A percentile compares a stretch with the other conserved stretches of the same genome.
Conservation (phyloP, 2,888 invertebrate species). For the Carcina quercana region DNA sequence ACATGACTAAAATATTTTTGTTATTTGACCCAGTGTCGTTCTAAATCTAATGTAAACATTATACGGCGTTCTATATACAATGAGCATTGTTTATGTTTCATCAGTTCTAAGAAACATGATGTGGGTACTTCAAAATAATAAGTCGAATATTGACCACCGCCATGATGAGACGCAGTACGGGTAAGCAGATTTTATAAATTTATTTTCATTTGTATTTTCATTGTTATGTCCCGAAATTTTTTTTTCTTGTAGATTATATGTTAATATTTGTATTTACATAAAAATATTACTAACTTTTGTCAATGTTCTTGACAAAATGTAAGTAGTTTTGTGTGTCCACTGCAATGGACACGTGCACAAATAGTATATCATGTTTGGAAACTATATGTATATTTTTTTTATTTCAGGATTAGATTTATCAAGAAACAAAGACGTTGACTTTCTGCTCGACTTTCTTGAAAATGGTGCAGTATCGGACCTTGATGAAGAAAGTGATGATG, state of each 20-base stretch:
- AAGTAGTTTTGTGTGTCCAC: not conserved
- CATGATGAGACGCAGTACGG: not conserved
- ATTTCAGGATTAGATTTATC: not conserved
- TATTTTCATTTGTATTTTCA: conserved; percentile 1
- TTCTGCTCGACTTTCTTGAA: conserved; percentile 1
- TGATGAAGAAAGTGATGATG: conserved; percentile 7
- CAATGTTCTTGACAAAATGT: not conserved
- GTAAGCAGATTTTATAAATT: not conserved
- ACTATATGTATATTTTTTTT: not conserved
- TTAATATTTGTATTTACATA: not conserved
- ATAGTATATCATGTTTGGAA: not conserved
- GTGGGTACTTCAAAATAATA: conserved; percentile 1
- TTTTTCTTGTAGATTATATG: not conserved
- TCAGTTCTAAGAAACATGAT: not conserved
- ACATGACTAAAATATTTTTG: not conserved
- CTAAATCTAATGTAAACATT: conserved; percentile 1
- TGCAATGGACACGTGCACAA: not conserved
- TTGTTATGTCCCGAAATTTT: not conserved
- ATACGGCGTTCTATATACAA: not conserved
- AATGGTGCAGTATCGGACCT: conserved; percentile 4
- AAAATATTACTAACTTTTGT: not conserved
- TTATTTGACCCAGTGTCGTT: not conserved
- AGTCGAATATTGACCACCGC: conserved; percentile 1
- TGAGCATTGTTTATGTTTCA: not conserved
- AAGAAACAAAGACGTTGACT: conserved; percentile 1